These are phyloP conservation scores for Rhagophthalmus giganteus DNA, from an alignment of 2,888 invertebrate genomes.

Conservation along the genomic window DNA sequence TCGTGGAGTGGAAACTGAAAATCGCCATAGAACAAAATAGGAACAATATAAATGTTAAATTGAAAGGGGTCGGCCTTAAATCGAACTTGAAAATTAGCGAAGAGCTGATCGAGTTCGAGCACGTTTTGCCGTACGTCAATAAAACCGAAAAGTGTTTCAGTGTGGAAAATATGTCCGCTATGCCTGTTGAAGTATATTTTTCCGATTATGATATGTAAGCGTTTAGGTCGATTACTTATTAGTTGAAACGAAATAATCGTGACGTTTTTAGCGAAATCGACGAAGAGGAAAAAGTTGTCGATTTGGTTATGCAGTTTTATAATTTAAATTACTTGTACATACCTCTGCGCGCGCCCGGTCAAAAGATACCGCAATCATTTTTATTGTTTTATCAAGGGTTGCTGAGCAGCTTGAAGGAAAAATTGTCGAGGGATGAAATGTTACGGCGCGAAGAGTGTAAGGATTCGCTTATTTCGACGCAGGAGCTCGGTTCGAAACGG, in stretches of 20 bases:
- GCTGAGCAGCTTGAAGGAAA: constrained; percentile 28
- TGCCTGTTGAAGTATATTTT: constrained; percentile 70
- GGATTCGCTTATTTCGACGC: too few relatives aligned
- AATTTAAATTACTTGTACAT: constrained; percentile 49
- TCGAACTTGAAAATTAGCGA: constrained; percentile 60
- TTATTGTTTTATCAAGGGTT: constrained; percentile 47
- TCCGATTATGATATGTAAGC: constrained; percentile 67
- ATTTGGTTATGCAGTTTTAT: constrained; percentile 50
- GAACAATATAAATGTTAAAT: constrained; percentile 55
- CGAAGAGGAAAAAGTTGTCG: constrained; percentile 48
- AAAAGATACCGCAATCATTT: constrained; percentile 44
- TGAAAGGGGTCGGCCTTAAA: constrained; percentile 61
- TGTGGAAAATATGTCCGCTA: constrained; percentile 65
- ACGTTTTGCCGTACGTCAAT: constrained; percentile 65
- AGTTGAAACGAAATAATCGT: background rate
- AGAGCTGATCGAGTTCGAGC: constrained; percentile 61
- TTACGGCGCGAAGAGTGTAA: too few relatives aligned
- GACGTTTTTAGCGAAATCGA: constrained; percentile 43
- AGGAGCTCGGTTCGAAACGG: too few relatives aligned
- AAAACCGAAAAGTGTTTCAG: constrained; percentile 63
- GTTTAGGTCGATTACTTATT: background rate
- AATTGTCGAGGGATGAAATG: too few relatives aligned
- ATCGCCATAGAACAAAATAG: constrained; percentile 59
- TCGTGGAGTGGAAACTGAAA: constrained; percentile 44
- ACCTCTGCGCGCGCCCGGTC: constrained; percentile 49